These are phyloP conservation scores for Gouania willdenowi DNA, from an alignment of 2,797 vertebrate genomes.

Conservation along the genomic window DNA sequence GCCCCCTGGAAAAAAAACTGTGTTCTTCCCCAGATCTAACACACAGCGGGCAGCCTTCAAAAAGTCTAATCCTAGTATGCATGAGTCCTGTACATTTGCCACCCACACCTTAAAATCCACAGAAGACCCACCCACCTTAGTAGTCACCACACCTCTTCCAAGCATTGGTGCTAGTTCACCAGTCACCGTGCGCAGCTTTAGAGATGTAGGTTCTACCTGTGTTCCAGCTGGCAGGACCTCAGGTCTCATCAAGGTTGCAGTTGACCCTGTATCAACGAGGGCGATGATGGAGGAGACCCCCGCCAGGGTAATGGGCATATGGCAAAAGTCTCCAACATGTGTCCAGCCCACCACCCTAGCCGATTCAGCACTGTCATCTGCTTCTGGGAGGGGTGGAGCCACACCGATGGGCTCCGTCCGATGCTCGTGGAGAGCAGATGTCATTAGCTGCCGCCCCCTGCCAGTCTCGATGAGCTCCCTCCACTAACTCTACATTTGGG, in stretches of 20 bases:
- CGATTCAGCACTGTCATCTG: no score
- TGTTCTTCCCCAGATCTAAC: not conserved
- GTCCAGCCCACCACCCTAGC: no score
- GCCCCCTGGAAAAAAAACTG: not conserved
- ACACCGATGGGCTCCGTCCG: no score
- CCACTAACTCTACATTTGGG: no score
- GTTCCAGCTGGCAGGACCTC: not conserved
- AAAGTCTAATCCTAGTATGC: conserved; percentile 2
- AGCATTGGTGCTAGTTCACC: not conserved
- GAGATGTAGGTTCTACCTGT: not conserved
- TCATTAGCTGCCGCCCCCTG: no score
- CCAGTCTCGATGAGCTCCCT: no score
- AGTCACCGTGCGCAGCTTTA: no score
- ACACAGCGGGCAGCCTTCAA: not conserved
- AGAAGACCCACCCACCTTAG: not conserved
- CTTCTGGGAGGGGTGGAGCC: no score
- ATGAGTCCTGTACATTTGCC: not conserved
- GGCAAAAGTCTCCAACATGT: no score
- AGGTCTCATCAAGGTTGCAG: not conserved
- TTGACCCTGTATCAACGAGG: not conserved
- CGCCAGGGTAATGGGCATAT: no score
- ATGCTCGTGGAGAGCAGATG: no score
- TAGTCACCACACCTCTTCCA: not conserved
- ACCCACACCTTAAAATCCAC: not conserved
- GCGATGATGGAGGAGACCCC: conserved; percentile 1